Evolutionary conservation across 2,888 invertebrate genomes (phyloP).

Genomic region (Apamea crenata): DNA sequence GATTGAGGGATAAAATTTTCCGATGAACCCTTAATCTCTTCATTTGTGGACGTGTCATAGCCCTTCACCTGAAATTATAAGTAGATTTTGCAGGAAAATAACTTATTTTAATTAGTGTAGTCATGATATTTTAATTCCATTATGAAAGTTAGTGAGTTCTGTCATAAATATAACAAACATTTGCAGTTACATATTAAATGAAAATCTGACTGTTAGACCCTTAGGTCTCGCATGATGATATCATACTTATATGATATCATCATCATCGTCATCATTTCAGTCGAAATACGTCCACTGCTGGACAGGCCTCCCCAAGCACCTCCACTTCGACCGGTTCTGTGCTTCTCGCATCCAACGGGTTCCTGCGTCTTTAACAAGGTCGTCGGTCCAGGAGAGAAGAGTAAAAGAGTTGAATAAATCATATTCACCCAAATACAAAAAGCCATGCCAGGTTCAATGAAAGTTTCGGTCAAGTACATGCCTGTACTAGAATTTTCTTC

Average conservation of each 20-base stretch:
- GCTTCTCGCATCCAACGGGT: no score
- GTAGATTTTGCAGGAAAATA: not conserved
- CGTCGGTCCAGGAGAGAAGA: not conserved
- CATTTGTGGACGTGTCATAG: slow-evolving; percentile 61
- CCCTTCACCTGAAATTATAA: slow-evolving; percentile 72
- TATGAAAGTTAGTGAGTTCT: not conserved
- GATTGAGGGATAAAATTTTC: slow-evolving; percentile 70
- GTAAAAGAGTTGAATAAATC: slow-evolving; percentile 1
- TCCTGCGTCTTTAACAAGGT: no score
- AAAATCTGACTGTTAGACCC: not conserved
- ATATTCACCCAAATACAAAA: slow-evolving; percentile 77
- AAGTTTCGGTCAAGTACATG: slow-evolving; percentile 69
- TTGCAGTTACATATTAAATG: no score
- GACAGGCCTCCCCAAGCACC: no score
- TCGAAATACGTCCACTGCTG: no score
- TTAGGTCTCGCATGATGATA: no score
- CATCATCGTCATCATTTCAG: no score
- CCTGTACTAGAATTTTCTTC: slow-evolving; percentile 60
- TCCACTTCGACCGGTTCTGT: no score
- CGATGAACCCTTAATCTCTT: slow-evolving; percentile 67
- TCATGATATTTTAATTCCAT: not conserved
- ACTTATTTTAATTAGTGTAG: not conserved
- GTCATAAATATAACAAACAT: not conserved
- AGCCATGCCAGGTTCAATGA: slow-evolving; percentile 68
- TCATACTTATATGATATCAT: no score